phyloP scores from a whole-genome alignment of 2,797 vertebrate species.

The Sebastes diaconus region DNA sequence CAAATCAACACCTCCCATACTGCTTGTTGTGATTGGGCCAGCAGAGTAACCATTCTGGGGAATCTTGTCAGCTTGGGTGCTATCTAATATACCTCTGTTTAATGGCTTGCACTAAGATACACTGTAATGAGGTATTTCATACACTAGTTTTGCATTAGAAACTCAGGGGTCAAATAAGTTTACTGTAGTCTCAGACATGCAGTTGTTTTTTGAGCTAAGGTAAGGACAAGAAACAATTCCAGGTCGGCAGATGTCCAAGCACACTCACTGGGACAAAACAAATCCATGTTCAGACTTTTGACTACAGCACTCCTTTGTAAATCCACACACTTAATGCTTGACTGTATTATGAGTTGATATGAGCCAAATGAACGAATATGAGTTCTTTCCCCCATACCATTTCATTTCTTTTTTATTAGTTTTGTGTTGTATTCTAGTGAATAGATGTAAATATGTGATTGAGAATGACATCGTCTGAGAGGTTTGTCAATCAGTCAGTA shows the following conservation, averaged over 20 bases:
- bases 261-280: conserved; percentile 75
- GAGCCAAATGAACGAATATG: conserved; percentile 82
- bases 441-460: conserved; percentile 79
- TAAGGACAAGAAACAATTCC: conserved; percentile 64
- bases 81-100: conserved; percentile 87
- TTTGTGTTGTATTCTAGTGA: conserved; percentile 73
- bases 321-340: conserved; percentile 77
- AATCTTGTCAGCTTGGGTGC: conserved; percentile 85
- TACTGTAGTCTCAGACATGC: conserved; percentile 85
- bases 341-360: conserved; percentile 76
- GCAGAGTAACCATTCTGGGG: conserved; percentile 74
- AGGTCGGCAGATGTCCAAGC: conserved; percentile 74
- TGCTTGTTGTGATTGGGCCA: conserved; percentile 78
- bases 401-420: conserved; percentile 47
- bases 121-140: conserved; percentile 89
- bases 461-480: conserved; percentile 61
- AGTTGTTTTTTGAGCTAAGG: conserved; percentile 68
- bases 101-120: conserved; percentile 89
- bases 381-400: conserved; percentile 42
- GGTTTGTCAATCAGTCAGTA: conserved; percentile 73
- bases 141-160: conserved; percentile 89
- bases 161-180: conserved; percentile 89
- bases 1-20: conserved; percentile 71
- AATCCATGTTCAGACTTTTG: conserved; percentile 69
- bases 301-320: conserved; percentile 83